A percentile compares a stretch with the other conserved stretches of the same genome.
Evolutionary conservation across 2,888 invertebrate species (phyloP).

Genomic region (Listrodromus nycthemerus): DNA sequence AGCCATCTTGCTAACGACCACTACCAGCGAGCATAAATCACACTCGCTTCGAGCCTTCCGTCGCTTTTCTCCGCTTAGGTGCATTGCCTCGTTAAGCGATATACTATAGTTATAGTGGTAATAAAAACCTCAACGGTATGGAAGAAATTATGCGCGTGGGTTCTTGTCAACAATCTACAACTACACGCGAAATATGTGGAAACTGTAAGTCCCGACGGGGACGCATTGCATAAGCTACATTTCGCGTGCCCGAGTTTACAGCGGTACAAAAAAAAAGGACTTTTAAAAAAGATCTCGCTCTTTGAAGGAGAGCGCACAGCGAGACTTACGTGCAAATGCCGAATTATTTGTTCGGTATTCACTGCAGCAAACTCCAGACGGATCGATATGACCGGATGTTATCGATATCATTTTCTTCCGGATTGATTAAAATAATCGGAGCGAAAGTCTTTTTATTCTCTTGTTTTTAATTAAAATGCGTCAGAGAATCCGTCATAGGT

Average conservation of each 20-base stretch:
- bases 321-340: neutral
- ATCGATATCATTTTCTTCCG: neutral
- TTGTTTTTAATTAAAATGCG: neutral
- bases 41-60: slow-evolving; percentile 70
- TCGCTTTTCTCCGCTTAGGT: slow-evolving; percentile 23
- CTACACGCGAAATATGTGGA: slow-evolving; percentile 36
- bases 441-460: neutral
- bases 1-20: slow-evolving; percentile 76
- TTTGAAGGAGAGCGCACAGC: neutral
- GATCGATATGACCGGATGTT: neutral
- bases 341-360: slow-evolving; percentile 32
- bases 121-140: slow-evolving; percentile 51
- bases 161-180: slow-evolving; percentile 10
- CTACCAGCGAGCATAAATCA: slow-evolving; percentile 76
- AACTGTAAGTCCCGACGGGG: neutral
- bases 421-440: neutral
- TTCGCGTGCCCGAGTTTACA: slow-evolving; percentile 34
- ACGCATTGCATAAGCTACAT: slow-evolving; percentile 27
- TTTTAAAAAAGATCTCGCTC: slow-evolving; percentile 8
- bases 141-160: slow-evolving; percentile 39
- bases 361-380: neutral
- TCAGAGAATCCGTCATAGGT: neutral
- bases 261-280: slow-evolving; percentile 28
- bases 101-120: slow-evolving; percentile 32
- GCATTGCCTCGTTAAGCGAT: slow-evolving; percentile 14